Base-by-base conservation (phyloP, 2,113 vertebrate species). In the Potamarius usumacintae region DNA sequence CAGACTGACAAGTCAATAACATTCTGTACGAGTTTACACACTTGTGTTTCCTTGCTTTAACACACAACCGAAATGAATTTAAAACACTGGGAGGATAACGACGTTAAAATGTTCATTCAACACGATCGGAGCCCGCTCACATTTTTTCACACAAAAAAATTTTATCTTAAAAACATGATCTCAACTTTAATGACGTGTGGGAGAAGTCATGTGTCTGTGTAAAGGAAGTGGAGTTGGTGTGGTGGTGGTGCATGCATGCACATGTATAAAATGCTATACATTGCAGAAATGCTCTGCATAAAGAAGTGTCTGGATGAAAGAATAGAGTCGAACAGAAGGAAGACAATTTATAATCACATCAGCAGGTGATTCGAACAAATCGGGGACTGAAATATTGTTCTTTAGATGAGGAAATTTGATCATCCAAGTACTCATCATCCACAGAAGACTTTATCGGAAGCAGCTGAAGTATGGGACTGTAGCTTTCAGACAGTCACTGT, bases 191-290 rank as follows among this genome's bases (percentile, higher is more conserved):
- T 7, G n/a, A 60, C 74, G 55, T 60, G 86, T 55, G 65, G 86
- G 27, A 82, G 65, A 67, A 30, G 50, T 74, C 71, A 25, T 84
- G 79, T 87, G 50, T 48, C 30, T 65, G 42, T 50, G 77, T 52
- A 71, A 48, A 77, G 71, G 86, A 89, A 77, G 62, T 58, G 82
- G 55, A 55, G 77, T 71, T 58, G 11, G 52, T 84, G 77, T 88
- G 55, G 84, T 22, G 84, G 77, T 25, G 50, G 83, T 77, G 77
- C 42, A 22, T 84, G 81, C 85, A 85, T 87, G n/a, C 3, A 65
- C 22, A 9, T 9, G 25, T 63, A 63, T 25, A 65, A 67, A 48
- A 12, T 65, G 34, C 27, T 25, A 42, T 83, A 50, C 2, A 6
- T 53, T 12, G 63, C 42, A 63, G 11, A 55, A 60, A 82, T 15